Evolutionary conservation across 2,888 invertebrate species (phyloP), one percentile per base, ranked within the genome.

Genomic region (Trichopoda pennipes): DNA sequence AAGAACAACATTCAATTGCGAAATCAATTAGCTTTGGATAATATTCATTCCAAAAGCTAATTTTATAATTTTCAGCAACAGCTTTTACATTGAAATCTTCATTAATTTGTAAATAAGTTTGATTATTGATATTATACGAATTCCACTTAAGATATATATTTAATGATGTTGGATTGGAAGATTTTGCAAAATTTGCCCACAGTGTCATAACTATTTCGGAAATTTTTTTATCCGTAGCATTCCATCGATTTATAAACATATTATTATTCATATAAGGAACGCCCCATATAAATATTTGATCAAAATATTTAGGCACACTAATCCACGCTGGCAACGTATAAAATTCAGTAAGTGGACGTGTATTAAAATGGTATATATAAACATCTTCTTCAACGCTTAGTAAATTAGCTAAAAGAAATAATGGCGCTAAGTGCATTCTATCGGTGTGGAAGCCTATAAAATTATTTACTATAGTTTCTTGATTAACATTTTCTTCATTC

Each of bases 31-130:
- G 94, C 90, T 93, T 94, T 0, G 96, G 96, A 88, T 95, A 96
- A 89, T 96, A 96, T 81, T 95, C 94, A 86, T 96, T 95, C 96
- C 96, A 96, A 91, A 96, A 96, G 83, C 94, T 94, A 84, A 96
- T 93, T 23, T 95, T 94, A 87, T 94, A 95, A 87, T 95, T 95
- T 90, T 96, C 95, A 38, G 96, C 92, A 0, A 93, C 90, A 85
- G 94, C 93, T 85, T 94, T 95, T 94, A 96, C 96, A 82, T 95
- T 94, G 86, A 96, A 95, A 86, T 94, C 95, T 66, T 94, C 93
- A 88, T 96, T 95, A 61, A 96, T 94, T 32, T 96, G 94, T 72
- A 96, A 92, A 86, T 95, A 93, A 0, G 94, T 94, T 0, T 95
- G 95, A 85, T 92, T 93, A 17, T 94, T 94, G 51, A 92, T 91